Conservation (phyloP, 2,888 invertebrate genomes). For the Chrysolina haemoptera region DNA sequence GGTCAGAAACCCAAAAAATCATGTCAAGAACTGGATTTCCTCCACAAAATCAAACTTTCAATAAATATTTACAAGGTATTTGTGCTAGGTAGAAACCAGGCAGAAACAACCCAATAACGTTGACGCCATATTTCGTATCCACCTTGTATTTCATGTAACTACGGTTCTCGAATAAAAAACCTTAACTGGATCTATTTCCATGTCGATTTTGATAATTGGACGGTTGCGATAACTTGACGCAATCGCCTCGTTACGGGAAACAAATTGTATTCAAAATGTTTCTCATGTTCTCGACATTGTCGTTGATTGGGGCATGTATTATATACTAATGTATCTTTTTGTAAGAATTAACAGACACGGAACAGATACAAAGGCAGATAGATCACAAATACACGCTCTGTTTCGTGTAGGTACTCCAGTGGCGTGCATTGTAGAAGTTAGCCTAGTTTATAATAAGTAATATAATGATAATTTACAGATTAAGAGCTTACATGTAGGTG, state of each 20-base stretch:
- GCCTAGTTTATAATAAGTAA: too few relatives aligned
- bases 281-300: conserved; percentile 11
- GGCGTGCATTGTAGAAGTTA: background rate
- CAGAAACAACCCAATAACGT: too few relatives aligned
- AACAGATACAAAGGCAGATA: conserved; percentile 20
- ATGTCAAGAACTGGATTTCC: too few relatives aligned
- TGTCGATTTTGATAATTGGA: conserved; percentile 1
- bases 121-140: background rate
- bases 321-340: conserved; percentile 30
- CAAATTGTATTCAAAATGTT: conserved; percentile 25
- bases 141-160: background rate
- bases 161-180: background rate
- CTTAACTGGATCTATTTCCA: background rate
- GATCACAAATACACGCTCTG: conserved; percentile 30
- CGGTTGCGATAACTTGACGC: conserved; percentile 13
- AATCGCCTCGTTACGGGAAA: conserved; percentile 25
- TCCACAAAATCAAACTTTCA: too few relatives aligned
- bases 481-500: too few relatives aligned
- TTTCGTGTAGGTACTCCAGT: conserved; percentile 28
- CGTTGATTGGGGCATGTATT: background rate
- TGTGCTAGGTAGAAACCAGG: too few relatives aligned
- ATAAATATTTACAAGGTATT: too few relatives aligned
- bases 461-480: too few relatives aligned
- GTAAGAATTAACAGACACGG: conserved; percentile 25
- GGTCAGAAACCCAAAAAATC: too few relatives aligned